Conservation (phyloP, 1,140 invertebrate species). For the Lycorma delicatula region DNA sequence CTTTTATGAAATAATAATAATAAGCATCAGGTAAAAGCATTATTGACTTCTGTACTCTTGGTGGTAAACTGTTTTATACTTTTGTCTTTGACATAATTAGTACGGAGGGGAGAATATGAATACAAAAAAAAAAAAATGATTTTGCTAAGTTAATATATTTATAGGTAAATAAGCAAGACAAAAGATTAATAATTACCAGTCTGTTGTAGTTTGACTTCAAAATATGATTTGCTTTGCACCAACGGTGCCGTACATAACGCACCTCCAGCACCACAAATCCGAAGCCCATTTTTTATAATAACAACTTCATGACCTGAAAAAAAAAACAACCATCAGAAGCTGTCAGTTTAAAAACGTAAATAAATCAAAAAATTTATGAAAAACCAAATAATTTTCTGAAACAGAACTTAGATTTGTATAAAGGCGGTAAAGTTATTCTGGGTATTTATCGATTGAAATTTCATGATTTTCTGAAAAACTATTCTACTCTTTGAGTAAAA, state of each 20-base stretch:
- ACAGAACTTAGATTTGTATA: conserved; percentile 4
- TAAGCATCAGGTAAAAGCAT: too few relatives aligned
- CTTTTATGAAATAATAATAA: too few relatives aligned
- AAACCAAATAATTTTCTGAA: background rate
- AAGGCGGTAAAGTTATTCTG: too few relatives aligned
- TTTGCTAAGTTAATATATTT: too few relatives aligned
- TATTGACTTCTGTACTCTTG: too few relatives aligned
- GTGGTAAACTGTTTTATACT: too few relatives aligned
- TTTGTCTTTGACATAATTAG: too few relatives aligned
- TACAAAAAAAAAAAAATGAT: too few relatives aligned
- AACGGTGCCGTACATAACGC: conserved; percentile 86
- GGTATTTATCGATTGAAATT: conserved; percentile 9
- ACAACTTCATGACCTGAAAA: conserved; percentile 91
- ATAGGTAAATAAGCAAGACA: background rate
- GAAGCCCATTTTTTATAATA: conserved; percentile 89
- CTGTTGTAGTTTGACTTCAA: conserved; percentile 97
- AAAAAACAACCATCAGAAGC: background rate
- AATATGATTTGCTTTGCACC: conserved; percentile 97
- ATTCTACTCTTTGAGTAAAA: too few relatives aligned
- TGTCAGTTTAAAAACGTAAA: background rate
- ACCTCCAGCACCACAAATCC: conserved; percentile 93
- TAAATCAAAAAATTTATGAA: background rate
- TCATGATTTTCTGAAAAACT: conserved; percentile 3
- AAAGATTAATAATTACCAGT: conserved; percentile 52
- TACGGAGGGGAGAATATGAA: too few relatives aligned